Conservation (phyloP, 2,113 vertebrate genomes). For the Pantherophis guttatus region DNA sequence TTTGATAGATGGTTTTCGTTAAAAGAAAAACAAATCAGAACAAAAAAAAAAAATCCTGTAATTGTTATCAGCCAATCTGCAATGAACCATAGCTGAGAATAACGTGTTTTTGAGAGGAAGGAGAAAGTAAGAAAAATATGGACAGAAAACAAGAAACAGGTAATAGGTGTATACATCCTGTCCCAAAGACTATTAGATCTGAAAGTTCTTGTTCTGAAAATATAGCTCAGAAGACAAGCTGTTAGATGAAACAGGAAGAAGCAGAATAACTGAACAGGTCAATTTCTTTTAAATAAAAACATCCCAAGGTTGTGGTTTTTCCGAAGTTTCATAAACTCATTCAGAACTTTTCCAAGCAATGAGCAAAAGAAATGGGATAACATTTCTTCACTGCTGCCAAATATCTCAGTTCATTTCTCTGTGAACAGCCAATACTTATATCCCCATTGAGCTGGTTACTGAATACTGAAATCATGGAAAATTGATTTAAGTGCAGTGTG, state of each 20-base stretch:
- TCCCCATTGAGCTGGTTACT: neutral
- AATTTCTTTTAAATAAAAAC: neutral
- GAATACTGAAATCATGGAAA: neutral
- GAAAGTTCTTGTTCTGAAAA: neutral
- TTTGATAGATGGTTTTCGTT: neutral
- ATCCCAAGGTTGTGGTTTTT: neutral
- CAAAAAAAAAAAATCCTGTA: slow-evolving; percentile 15
- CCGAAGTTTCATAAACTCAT: neutral
- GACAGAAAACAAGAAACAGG: neutral
- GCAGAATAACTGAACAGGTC: neutral
- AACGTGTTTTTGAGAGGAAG: neutral
- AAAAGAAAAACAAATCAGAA: neutral
- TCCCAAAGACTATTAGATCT: neutral
- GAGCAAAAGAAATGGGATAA: neutral
- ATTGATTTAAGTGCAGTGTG: neutral
- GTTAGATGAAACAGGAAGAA: neutral
- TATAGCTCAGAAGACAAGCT: neutral
- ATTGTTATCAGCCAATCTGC: slow-evolving; percentile 39
- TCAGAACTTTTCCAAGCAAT: neutral
- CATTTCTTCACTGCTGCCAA: neutral
- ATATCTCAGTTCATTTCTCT: neutral
- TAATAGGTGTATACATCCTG: neutral
- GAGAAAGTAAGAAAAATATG: neutral
- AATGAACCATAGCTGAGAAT: slow-evolving; percentile 21
- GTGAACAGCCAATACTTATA: neutral